A percentile compares a stretch with the other conserved stretches of the same genome.
These are phyloP conservation scores for Venusia cambrica DNA, from an alignment of 2,888 invertebrate species.

Conservation along the genomic window DNA sequence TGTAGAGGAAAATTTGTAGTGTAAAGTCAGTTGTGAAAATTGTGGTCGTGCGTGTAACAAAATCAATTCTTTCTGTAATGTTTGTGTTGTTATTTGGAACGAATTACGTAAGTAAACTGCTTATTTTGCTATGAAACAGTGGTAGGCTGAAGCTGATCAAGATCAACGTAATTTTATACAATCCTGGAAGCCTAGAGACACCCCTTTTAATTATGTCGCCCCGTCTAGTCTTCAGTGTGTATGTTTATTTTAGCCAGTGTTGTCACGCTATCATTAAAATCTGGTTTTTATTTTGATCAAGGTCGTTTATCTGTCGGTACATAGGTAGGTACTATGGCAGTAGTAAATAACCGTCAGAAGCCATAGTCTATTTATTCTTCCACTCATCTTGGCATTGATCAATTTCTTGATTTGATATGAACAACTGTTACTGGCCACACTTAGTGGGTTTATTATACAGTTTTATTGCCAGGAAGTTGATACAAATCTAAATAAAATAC, in stretches of 20 bases:
- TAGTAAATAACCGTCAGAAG: slow-evolving; percentile 39
- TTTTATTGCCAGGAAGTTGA: slow-evolving; percentile 20
- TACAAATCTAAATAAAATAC: slow-evolving; percentile 11
- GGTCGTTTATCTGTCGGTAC: slow-evolving; percentile 20
- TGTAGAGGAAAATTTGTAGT: slow-evolving; percentile 33
- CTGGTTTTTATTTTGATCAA: slow-evolving; percentile 29
- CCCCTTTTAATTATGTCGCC: slow-evolving; percentile 9
- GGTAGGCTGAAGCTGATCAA: slow-evolving; percentile 23
- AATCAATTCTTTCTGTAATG: slow-evolving; percentile 67
- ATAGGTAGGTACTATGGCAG: slow-evolving; percentile 21
- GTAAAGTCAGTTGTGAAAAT: slow-evolving; percentile 28
- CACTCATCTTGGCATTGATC: slow-evolving; percentile 42
- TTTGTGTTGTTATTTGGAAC: slow-evolving; percentile 66
- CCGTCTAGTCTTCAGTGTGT: slow-evolving; percentile 11
- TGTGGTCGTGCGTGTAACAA: slow-evolving; percentile 34
- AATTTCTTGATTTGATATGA: slow-evolving; percentile 43
- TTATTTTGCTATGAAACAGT: slow-evolving; percentile 58
- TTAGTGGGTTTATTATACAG: slow-evolving; percentile 15
- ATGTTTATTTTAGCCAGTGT: slow-evolving; percentile 28
- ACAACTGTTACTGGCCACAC: slow-evolving; percentile 28
- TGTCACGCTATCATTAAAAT: slow-evolving; percentile 28
- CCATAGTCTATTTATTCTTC: slow-evolving; percentile 46
- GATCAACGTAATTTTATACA: slow-evolving; percentile 1
- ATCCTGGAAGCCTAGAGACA: slow-evolving; percentile 3
- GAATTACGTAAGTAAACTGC: slow-evolving; percentile 72